These are phyloP conservation scores for Formica selysi DNA, from an alignment of 1,140 invertebrate genomes.

Conservation along the genomic window DNA sequence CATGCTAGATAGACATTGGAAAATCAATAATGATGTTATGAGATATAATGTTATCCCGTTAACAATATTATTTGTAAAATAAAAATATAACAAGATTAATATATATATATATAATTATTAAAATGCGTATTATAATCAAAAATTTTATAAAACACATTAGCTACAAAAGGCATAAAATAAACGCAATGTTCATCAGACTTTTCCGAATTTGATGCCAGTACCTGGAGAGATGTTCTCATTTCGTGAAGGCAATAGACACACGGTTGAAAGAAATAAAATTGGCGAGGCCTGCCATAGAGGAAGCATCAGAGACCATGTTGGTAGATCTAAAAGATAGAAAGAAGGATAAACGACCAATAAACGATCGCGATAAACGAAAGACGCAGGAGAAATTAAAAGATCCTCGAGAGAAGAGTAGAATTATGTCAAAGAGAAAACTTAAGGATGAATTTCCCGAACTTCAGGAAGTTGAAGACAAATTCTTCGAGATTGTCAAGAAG, in stretches of 20 bases:
- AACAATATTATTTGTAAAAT: neutral
- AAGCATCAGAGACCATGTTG: neutral
- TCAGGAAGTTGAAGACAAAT: conserved; percentile 44
- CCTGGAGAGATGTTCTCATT: conserved; percentile 57
- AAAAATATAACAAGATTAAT: neutral
- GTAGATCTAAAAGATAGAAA: neutral
- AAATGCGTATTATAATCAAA: neutral
- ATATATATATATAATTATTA: neutral
- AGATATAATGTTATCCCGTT: neutral
- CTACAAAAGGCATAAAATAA: neutral
- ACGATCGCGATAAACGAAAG: neutral
- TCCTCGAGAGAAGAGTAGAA: neutral
- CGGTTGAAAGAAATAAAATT: conserved; percentile 70
- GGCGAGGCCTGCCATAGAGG: neutral
- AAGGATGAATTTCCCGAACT: conserved; percentile 42
- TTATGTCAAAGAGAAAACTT: conserved; percentile 7
- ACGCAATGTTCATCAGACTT: neutral
- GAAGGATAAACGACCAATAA: neutral
- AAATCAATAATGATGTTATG: neutral
- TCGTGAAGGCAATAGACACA: conserved; percentile 59
- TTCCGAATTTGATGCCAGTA: conserved; percentile 33
- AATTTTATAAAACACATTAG: neutral
- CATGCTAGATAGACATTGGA: neutral
- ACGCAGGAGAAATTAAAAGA: conserved; percentile 1
- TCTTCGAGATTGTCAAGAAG: conserved; percentile 56